phyloP scores from a whole-genome alignment of 2,113 vertebrate species.

The Camelus dromedarius region DNA sequence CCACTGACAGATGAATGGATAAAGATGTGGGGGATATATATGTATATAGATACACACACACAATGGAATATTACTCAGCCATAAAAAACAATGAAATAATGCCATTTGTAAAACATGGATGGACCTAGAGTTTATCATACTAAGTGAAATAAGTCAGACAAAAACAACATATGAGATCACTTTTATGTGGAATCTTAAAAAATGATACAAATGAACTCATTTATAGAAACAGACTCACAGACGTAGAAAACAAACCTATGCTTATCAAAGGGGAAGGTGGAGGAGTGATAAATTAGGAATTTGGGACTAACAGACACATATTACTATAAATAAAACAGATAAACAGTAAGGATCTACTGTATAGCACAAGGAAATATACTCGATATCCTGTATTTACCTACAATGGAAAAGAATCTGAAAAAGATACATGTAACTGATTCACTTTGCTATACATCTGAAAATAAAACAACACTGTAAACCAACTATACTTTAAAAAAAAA shows the following conservation, averaged over 20 bases:
- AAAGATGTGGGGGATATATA: no score
- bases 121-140: no score
- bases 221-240: neutral
- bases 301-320: neutral
- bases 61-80: no score
- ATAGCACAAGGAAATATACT: neutral
- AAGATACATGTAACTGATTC: neutral
- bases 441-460: neutral
- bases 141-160: no score
- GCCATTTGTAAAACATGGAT: no score
- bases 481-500: neutral
- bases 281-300: neutral
- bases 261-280: neutral
- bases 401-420: neutral
- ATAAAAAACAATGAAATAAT: no score
- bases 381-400: neutral
- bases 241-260: neutral
- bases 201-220: neutral
- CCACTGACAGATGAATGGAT: no score
- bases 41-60: no score
- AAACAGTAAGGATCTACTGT: neutral
- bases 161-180: neutral
- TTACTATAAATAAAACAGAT: neutral
- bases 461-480: neutral
- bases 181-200: neutral